Base-by-base conservation (phyloP, 2,888 invertebrate genomes). In the Andrena minutula region DNA sequence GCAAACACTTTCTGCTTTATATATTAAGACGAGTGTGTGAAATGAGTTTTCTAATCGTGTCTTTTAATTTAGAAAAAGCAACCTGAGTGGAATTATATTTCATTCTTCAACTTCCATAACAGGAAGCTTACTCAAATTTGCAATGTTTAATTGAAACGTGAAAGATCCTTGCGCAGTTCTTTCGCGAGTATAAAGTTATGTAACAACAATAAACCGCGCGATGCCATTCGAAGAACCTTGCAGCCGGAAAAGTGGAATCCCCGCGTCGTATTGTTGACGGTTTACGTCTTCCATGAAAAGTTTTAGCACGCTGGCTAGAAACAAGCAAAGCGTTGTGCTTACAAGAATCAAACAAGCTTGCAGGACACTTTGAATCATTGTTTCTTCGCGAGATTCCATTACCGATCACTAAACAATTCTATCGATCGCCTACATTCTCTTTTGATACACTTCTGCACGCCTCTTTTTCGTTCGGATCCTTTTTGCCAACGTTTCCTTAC, bases 351-450 rank as follows among this genome's bases (percentile, higher is more conserved):
- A 69, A 10, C 16, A 35, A 0, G 6, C 3, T 10, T 4, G 12
- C 23, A 47, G 6, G 5, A 6, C 12, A 66, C n/a, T 23, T 20
- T 20, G 28, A 26, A 80, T 79, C 20, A n/a, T 51, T 79, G 70
- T 79, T 23, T 0, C 23, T 10, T 4, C 26, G 10, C 7, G 10
- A 41, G 32, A 79, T 56, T 60, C 30, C 49, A 47, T 49, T 2
- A n/a, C 20, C 49, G 30, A 68, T 68, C 35, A 23, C 16, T 16
- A 7, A 4, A 26, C 32, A 51, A 51, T 51, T 20, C 35, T 12
- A 30, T 60, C 20, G 23, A 41, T 51, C 49, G 20, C 3, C 23
- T 10, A 30, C 49, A 49, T 61, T 49, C 12, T 28, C 64, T 60
- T 26, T 20, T n/a, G 30, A 12, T 51, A 41, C 65, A 51, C 8